These are phyloP conservation scores for Galaxias olidus DNA, from an alignment of 2,797 vertebrate genomes.

Conservation along the genomic window DNA sequence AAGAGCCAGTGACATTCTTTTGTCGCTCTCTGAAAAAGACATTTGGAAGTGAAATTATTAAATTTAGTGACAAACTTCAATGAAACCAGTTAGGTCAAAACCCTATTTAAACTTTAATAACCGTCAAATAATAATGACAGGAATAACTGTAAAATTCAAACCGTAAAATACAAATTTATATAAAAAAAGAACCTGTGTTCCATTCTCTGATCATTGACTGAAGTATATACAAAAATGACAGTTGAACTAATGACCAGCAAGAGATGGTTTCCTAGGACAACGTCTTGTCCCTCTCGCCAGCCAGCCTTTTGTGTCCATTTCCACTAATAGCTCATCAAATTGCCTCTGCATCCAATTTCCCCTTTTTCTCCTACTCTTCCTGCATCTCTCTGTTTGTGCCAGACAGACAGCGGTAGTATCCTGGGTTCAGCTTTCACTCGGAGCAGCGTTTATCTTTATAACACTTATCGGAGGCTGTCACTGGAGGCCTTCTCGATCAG, in stretches of 20 bases:
- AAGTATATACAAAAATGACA: no score
- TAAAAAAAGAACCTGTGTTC: no score
- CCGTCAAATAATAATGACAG: no score
- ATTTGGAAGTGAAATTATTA: neutral
- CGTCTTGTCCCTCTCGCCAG: neutral
- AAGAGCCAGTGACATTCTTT: slow-evolving; percentile 60
- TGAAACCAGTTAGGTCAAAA: no score
- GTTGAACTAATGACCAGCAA: no score
- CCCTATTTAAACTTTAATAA: no score
- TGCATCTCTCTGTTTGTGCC: neutral
- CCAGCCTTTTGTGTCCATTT: neutral
- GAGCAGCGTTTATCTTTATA: slow-evolving; percentile 28
- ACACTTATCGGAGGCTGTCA: slow-evolving; percentile 22
- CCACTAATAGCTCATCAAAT: slow-evolving; percentile 12
- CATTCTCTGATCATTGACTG: no score
- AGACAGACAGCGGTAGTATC: slow-evolving; percentile 1
- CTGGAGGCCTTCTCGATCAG: slow-evolving; percentile 4
- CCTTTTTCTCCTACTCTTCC: slow-evolving; percentile 2
- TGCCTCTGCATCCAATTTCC: slow-evolving; percentile 14
- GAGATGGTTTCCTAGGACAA: neutral
- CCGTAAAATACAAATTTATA: no score
- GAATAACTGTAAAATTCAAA: no score
- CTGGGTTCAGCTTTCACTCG: slow-evolving; percentile 21
- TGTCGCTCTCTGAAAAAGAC: slow-evolving; percentile 40
- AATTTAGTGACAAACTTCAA: neutral